phyloP scores from a whole-genome alignment of 2,888 invertebrate genomes.

The Polyommatus icarus region DNA sequence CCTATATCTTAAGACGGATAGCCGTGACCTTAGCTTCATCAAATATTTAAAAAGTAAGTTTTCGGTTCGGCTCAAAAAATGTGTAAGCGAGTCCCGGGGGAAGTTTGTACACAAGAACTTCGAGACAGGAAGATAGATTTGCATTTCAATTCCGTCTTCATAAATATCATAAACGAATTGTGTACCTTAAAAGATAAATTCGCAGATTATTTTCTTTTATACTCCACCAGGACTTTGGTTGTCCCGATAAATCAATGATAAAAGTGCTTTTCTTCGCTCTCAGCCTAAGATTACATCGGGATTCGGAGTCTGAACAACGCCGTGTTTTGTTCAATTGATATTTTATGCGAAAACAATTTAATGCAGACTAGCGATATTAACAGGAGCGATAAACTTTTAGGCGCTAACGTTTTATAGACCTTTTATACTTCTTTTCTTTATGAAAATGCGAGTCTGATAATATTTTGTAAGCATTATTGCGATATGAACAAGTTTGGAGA shows the following conservation, averaged over 20 bases:
- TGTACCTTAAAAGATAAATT: not conserved
- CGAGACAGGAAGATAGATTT: slow-evolving; percentile 4
- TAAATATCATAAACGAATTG: slow-evolving; percentile 18
- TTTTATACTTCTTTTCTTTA: not conserved
- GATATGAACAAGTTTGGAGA: not conserved
- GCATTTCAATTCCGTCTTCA: slow-evolving; percentile 1
- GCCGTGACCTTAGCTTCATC: slow-evolving; percentile 1
- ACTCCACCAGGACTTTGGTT: not conserved
- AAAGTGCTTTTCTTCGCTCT: not conserved
- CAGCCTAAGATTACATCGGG: slow-evolving; percentile 1
- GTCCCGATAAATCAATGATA: slow-evolving; percentile 21
- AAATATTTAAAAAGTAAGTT: not conserved
- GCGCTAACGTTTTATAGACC: not conserved
- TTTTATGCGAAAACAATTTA: slow-evolving; percentile 5
- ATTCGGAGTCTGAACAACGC: not conserved
- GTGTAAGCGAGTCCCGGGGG: not conserved
- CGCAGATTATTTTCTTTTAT: slow-evolving; percentile 15
- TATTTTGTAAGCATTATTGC: not conserved
- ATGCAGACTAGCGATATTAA: not conserved
- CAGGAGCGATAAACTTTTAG: not conserved
- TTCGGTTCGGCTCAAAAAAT: not conserved
- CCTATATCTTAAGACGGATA: not conserved
- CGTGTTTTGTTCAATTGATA: slow-evolving; percentile 19
- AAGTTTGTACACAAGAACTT: not conserved
- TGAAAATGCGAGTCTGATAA: not conserved